A percentile compares a stretch with the other conserved stretches of the same genome.
Evolutionary conservation across 2,113 vertebrate genomes (phyloP).

Genomic region (Rhynchopsitta pachyrhyncha): DNA sequence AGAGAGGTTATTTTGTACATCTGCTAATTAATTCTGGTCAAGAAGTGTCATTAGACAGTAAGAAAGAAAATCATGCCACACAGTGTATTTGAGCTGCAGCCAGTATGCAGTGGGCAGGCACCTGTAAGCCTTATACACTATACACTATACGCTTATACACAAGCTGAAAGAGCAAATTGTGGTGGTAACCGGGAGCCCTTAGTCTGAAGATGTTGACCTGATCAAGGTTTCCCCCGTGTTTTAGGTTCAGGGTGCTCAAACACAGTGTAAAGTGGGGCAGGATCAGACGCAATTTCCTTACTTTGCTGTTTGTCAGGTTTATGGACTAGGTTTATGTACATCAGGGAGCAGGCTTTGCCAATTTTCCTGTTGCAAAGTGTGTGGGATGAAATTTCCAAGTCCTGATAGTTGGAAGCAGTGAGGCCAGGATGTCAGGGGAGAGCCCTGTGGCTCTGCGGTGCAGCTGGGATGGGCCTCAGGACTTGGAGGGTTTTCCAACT

Average conservation of each 20-base stretch:
- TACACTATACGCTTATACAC: too few relatives aligned
- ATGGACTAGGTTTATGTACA: not conserved
- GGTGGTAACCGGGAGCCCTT: not conserved
- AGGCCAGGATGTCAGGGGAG: not conserved
- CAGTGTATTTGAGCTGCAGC: accelerated
- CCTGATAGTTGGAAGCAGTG: not conserved
- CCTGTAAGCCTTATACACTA: not conserved
- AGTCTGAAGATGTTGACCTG: not conserved
- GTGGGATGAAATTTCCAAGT: not conserved
- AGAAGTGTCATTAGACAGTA: not conserved
- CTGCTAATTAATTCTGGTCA: not conserved
- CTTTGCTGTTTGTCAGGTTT: not conserved
- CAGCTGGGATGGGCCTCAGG: not conserved
- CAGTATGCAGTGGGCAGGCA: not conserved
- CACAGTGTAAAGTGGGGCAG: accelerated
- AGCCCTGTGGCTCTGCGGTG: not conserved
- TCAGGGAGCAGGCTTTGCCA: not conserved
- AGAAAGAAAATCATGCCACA: not conserved
- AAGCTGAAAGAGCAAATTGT: not conserved
- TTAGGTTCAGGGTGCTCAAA: not conserved
- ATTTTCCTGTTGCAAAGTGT: not conserved
- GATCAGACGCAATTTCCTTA: not conserved
- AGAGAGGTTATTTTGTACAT: not conserved
- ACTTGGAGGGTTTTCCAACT: not conserved
- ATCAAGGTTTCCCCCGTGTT: not conserved